phyloP scores from a whole-genome alignment of 2,888 invertebrate genomes.

The Microplitis deprimator region DNA sequence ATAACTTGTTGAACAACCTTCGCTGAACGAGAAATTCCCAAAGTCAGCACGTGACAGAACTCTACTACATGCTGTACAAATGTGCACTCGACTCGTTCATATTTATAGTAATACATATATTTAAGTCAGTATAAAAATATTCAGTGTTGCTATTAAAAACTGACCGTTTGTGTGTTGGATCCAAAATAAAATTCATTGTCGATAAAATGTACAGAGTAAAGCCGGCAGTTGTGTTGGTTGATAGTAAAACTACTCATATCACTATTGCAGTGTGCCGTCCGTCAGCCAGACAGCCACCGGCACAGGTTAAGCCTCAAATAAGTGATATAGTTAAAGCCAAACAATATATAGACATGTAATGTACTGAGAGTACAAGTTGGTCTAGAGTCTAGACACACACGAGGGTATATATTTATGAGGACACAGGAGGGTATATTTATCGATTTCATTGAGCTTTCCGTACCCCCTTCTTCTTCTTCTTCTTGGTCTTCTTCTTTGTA shows the following conservation, averaged over 20 bases:
- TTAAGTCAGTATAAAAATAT: slow-evolving; percentile 32
- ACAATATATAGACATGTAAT: slow-evolving; percentile 26
- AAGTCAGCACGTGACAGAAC: slow-evolving; percentile 34
- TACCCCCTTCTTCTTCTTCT: neutral
- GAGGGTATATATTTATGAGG: slow-evolving; percentile 15
- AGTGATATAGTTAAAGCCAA: slow-evolving; percentile 20
- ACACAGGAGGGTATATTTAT: slow-evolving; percentile 36
- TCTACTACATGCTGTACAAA: slow-evolving; percentile 10
- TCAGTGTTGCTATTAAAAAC: slow-evolving; percentile 27
- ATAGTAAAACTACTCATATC: neutral
- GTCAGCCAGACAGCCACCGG: no score
- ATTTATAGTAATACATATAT: slow-evolving; percentile 21
- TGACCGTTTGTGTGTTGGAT: neutral
- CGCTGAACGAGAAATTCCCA: slow-evolving; percentile 10
- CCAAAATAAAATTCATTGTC: slow-evolving; percentile 28
- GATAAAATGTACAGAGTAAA: slow-evolving; percentile 2
- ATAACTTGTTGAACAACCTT: slow-evolving; percentile 39
- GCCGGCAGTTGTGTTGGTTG: neutral
- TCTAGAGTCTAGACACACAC: slow-evolving; percentile 30
- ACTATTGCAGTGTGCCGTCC: neutral
- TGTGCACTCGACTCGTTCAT: slow-evolving; percentile 19
- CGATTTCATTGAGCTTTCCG: slow-evolving; percentile 36
- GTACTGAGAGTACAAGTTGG: slow-evolving; percentile 13
- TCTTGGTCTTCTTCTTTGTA: neutral
- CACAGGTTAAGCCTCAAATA: neutral